Base-by-base conservation (phyloP, 2,797 vertebrate species). In the Acrocephalus scirpaceus region DNA sequence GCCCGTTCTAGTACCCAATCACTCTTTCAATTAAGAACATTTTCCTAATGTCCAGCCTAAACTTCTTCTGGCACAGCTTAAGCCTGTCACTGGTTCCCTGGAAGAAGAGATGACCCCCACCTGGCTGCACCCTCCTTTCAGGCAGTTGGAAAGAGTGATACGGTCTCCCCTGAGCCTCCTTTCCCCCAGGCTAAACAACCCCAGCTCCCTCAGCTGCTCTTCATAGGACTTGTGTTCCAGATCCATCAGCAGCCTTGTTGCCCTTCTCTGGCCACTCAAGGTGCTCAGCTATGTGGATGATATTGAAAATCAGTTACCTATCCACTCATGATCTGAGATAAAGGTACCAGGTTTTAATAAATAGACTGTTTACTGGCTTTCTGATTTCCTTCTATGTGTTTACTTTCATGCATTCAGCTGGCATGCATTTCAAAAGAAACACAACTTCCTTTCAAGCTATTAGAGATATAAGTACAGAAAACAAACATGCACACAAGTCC, bases 81-180 rank as follows among this genome's bases (percentile, higher is more conserved):
- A 65, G 7, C 3, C 18, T 66, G 16, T 21, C 25, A 17, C 2
- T 30, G 16, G 11, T 48, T 65, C 2, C 16, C 20, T 26, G 51
- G 26, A 32, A 57, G 26, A 58, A 58, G 36, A 74, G 11, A 21
- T 9, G 1, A 32, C 1, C 11, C 9, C 9, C 6, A 10, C 21
- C 16, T 5, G 17, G 14, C 21, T 57, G 5, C 21, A 20, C 1
- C 11, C 13, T 47, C 11, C 16, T 50, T 14, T 66, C 32, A 50
- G 17, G 9, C 1, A 42, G 4, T 2, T 48, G 7, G 26, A 9
- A 26, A 57, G 20, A 14, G 9, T 3, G 1, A 16, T 30, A 5
- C 14, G 3, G 13, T 34, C 30, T 42, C 11, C 12, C 13, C 30
- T 34, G 30, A 34, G 11, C 2, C 13, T 34, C 25, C 9, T 57